Percentiles rank a stretch among this genome's conserved stretches.
Evolutionary conservation across 2,888 invertebrate genomes (phyloP).

Genomic region (Lepeophtheirus nordmannii): DNA sequence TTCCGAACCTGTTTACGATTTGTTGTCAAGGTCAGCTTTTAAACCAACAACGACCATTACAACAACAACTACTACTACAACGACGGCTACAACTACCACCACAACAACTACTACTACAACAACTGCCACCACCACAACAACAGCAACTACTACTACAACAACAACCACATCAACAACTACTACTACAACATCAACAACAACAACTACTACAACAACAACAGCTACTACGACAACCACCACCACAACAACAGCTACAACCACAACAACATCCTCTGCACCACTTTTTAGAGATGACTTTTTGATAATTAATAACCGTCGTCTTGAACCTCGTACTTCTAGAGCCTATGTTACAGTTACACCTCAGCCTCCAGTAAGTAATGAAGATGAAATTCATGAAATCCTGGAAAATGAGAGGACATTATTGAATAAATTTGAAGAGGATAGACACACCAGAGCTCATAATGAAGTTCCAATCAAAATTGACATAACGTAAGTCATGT

Average conservation of each 20-base stretch:
- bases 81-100: constrained; percentile 8
- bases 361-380: too few species aligned
- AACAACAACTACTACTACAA: constrained; percentile 6
- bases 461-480: not conserved
- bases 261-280: not conserved
- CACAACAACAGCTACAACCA: not conserved
- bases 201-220: not conserved
- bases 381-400: not conserved
- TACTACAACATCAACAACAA: not conserved
- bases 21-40: constrained; percentile 1
- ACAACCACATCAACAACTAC: not conserved
- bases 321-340: not conserved
- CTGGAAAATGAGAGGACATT: not conserved
- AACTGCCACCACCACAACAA: not conserved
- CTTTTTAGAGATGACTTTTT: not conserved
- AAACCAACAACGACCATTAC: constrained; percentile 9
- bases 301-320: not conserved
- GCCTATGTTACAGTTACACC: not conserved
- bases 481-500: not conserved
- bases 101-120: not conserved
- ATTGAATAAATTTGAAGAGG: not conserved
- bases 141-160: not conserved
- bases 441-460: not conserved
- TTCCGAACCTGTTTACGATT: not conserved
- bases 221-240: not conserved